Evolutionary conservation across 2,797 vertebrate species (phyloP).

Genomic region (Gallirallus australis): DNA sequence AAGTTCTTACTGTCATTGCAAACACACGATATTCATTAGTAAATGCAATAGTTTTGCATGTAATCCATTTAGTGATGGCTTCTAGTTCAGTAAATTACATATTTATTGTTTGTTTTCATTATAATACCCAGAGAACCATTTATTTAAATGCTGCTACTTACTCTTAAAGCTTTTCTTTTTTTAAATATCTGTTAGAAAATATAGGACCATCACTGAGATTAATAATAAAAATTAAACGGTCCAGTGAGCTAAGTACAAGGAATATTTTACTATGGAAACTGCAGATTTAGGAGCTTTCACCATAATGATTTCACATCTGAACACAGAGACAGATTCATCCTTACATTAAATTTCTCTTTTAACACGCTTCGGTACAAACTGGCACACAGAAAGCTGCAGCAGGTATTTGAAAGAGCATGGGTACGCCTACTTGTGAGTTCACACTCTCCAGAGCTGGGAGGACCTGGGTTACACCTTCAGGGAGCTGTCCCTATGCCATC

Average conservation of each 20-base stretch:
- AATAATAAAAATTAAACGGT: background rate
- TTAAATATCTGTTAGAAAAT: conserved; percentile 10
- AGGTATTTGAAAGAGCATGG: background rate
- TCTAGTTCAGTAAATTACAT: background rate
- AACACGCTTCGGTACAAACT: background rate
- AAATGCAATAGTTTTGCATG: background rate
- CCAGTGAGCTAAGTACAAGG: background rate
- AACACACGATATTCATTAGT: background rate
- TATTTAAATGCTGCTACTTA: background rate
- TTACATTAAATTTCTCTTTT: background rate
- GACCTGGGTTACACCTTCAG: background rate
- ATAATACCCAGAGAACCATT: background rate
- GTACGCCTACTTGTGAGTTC: background rate
- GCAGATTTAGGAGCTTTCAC: conserved; percentile 9
- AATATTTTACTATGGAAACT: conserved; percentile 8
- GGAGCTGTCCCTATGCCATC: background rate
- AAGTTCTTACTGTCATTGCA: background rate
- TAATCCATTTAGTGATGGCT: background rate
- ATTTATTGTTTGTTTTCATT: background rate
- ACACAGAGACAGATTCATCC: background rate
- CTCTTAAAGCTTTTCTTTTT: background rate
- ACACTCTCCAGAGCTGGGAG: background rate
- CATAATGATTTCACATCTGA: background rate
- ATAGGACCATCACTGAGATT: background rate
- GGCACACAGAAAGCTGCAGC: background rate